Evolutionary conservation across 2,888 invertebrate species (phyloP), one percentile per base, ranked within the genome.

Genomic region (Sycophila texana): DNA sequence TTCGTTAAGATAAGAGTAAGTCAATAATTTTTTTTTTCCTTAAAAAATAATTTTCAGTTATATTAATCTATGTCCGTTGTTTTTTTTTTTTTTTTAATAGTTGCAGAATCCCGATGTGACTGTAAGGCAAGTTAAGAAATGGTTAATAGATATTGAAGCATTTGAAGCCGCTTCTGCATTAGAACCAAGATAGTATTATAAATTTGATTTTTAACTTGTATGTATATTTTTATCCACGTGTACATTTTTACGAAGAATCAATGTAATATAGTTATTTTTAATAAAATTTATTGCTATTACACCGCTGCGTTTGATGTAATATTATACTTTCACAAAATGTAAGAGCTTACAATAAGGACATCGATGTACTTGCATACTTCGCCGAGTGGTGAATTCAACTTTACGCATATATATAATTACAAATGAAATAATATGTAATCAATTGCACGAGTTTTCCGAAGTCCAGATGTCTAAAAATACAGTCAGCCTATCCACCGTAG

Each of bases 91-190:
- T 51, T 20, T 51, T 26, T 61, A 57, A 57, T 22, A 80, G 82
- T 75, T 82, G 51, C 74, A 74, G 60, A 53, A 78, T 22, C 82
- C 82, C 5, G 70, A 82, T 53, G 75, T 80, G 10, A 77, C 77
- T 5, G 77, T 82, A 1, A 51, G 30, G 1, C 74, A 80, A 66
- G 58, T 82, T 22, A 80, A 82, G 30, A 78, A 82, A 4, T 7
- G 55, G 39, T 22, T 82, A 18, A 77, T 68, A 65, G 80, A 80
- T 2, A 47, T 82, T 13, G 4, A 78, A 18, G 80, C 74, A n/a
- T 73, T 55, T 18, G 80, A 82, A 63, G 77, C 80, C 5, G 82
- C 77, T 3, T 14, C 66, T 0, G 67, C 61, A 4, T 30, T 81
- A 7, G 66, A 80, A 51, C 39, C 30, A 2, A 49, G 30, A n/a